These are phyloP conservation scores for Drosophila nebulosa DNA, from an alignment of 1,140 invertebrate species.

Conservation along the genomic window DNA sequence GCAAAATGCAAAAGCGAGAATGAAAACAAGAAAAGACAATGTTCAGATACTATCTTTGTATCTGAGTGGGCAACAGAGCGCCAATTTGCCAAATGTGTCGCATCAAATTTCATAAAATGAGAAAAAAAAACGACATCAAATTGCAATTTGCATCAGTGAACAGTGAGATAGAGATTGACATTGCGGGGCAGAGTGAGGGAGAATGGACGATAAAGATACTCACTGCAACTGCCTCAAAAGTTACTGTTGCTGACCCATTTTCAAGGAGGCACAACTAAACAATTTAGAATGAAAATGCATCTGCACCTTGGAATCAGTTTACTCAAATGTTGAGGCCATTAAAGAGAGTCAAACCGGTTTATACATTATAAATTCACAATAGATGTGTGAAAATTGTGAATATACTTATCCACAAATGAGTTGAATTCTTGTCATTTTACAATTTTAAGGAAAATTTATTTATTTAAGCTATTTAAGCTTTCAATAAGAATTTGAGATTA, in stretches of 20 bases:
- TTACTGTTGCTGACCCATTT: slow-evolving; percentile 50
- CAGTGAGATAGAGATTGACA: slow-evolving; percentile 7
- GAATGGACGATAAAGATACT: background rate
- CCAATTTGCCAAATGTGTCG: slow-evolving; percentile 76
- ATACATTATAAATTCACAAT: background rate
- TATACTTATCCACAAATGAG: background rate
- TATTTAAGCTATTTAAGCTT: no score
- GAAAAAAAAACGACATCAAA: slow-evolving; percentile 6
- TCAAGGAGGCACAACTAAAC: slow-evolving; percentile 17
- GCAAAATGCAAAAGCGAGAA: slow-evolving; percentile 18
- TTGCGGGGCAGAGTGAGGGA: no score
- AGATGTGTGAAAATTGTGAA: background rate
- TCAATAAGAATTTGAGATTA: no score
- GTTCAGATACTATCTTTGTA: slow-evolving; percentile 25
- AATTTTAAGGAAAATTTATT: no score
- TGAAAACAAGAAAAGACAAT: slow-evolving; percentile 19
- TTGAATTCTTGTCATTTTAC: no score
- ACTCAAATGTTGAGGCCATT: slow-evolving; percentile 22
- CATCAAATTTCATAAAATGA: slow-evolving; percentile 52
- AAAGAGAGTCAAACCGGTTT: slow-evolving; percentile 17
- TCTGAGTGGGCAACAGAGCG: background rate
- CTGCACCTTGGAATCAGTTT: slow-evolving; percentile 36
- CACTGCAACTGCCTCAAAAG: slow-evolving; percentile 24
- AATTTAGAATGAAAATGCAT: slow-evolving; percentile 32
- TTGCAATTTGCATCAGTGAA: background rate